phyloP scores from a whole-genome alignment of 1,140 invertebrate genomes.

The Drosophila santomea region DNA sequence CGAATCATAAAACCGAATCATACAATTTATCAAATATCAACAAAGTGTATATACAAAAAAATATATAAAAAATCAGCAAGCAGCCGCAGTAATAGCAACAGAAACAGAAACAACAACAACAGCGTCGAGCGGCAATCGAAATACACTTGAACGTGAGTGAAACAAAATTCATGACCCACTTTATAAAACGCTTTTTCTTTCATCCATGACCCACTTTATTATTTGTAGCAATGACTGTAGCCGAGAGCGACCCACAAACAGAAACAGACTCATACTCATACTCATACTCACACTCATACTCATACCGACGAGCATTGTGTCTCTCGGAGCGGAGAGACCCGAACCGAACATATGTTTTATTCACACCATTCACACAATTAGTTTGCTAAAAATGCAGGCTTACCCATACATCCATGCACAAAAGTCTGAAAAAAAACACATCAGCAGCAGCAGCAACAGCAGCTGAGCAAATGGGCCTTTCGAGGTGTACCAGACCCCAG shows the following conservation, averaged over 20 bases:
- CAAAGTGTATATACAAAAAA: constrained; percentile 18
- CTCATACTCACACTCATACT: too few relatives aligned
- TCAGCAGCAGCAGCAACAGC: constrained; percentile 19
- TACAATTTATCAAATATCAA: constrained; percentile 48
- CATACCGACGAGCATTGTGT: neutral
- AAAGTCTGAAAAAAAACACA: neutral
- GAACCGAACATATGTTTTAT: constrained; percentile 71
- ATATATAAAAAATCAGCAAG: constrained; percentile 42
- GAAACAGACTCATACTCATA: neutral
- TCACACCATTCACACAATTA: constrained; percentile 78
- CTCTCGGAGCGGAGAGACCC: constrained; percentile 10
- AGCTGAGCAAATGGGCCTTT: constrained; percentile 65
- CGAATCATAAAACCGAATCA: constrained; percentile 66
- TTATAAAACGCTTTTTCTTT: constrained; percentile 84
- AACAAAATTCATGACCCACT: constrained; percentile 84
- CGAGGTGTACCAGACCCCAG: constrained; percentile 22
- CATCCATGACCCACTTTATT: constrained; percentile 84
- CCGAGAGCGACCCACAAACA: constrained; percentile 35
- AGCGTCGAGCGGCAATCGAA: constrained; percentile 74
- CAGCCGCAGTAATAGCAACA: constrained; percentile 27
- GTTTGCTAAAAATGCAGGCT: constrained; percentile 73
- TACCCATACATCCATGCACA: constrained; percentile 22
- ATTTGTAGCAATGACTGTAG: constrained; percentile 76
- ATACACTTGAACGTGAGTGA: constrained; percentile 84
- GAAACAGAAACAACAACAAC: constrained; percentile 39